phyloP scores from a whole-genome alignment of 1,140 invertebrate species.

The Plodia interpunctella region DNA sequence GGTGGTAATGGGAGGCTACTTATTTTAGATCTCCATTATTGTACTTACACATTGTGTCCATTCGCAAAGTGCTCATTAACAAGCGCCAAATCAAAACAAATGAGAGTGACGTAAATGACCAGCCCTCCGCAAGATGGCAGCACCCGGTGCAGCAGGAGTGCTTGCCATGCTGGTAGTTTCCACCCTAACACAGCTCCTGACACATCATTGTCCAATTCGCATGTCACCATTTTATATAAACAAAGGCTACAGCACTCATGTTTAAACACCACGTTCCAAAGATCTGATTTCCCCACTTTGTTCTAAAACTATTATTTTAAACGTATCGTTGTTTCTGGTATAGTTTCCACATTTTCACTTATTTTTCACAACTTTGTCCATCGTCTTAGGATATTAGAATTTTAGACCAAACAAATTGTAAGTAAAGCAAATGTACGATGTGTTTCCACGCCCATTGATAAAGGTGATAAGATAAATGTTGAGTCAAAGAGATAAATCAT shows the following conservation, averaged over 20 bases:
- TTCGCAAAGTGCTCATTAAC: conserved; percentile 47
- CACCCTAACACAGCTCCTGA: conserved; percentile 56
- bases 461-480: conserved; percentile 59
- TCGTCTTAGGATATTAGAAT: conserved; percentile 35
- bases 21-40: too few species aligned
- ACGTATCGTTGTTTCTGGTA: too few species aligned
- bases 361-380: background rate
- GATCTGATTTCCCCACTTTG: background rate
- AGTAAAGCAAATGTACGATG: conserved; percentile 6
- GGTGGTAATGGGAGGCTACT: too few species aligned
- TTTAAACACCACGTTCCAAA: background rate
- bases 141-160: conserved; percentile 55
- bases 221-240: conserved; percentile 47
- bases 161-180: conserved; percentile 59
- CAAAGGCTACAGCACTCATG: conserved; percentile 9
- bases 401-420: conserved; percentile 34
- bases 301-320: background rate
- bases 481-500: conserved; percentile 42
- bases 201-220: conserved; percentile 59
- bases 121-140: conserved; percentile 62
- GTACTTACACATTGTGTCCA: conserved; percentile 50
- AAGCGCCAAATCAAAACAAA: conserved; percentile 59
- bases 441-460: conserved; percentile 59
- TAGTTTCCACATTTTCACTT: background rate
- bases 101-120: conserved; percentile 50